Percentiles rank a stretch among this genome's conserved stretches.
phyloP scores from a whole-genome alignment of 2,797 vertebrate species.

The Sebastes oblongus region DNA sequence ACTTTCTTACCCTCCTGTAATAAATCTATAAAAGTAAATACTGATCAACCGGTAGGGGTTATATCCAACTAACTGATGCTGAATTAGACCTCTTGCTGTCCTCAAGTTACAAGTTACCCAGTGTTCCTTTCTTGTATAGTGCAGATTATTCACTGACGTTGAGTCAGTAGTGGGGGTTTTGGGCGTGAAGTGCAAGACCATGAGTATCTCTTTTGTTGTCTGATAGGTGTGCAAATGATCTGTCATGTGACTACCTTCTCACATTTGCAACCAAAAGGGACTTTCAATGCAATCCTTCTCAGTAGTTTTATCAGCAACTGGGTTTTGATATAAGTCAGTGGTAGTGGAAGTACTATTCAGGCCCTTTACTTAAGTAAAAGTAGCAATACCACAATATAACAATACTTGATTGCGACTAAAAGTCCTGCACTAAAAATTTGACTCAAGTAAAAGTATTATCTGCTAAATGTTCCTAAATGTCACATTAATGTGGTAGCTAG shows the following conservation, averaged over 20 bases:
- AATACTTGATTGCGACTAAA: neutral
- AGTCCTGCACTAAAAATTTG: neutral
- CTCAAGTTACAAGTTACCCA: neutral
- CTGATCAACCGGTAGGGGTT: neutral
- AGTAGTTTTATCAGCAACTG: neutral
- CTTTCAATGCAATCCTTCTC: neutral
- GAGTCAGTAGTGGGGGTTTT: constrained; percentile 14
- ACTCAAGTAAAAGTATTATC: neutral
- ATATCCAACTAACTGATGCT: neutral
- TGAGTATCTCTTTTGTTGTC: constrained; percentile 11
- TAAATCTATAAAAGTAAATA: neutral
- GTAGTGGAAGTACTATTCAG: neutral
- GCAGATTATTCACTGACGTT: neutral
- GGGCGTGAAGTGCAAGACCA: neutral
- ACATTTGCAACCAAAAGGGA: neutral
- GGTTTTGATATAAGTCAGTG: neutral
- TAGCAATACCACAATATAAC: neutral
- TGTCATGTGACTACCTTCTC: constrained; percentile 1
- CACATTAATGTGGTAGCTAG: neutral
- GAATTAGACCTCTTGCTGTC: neutral
- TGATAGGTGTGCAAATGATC: constrained; percentile 34
- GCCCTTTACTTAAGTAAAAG: neutral
- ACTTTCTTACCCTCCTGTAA: neutral
- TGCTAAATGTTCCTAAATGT: neutral
- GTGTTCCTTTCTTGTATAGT: neutral